A percentile compares a stretch with the other conserved stretches of the same genome.
Evolutionary conservation across 2,888 invertebrate genomes (phyloP).

Genomic region (Protonemura montana): DNA sequence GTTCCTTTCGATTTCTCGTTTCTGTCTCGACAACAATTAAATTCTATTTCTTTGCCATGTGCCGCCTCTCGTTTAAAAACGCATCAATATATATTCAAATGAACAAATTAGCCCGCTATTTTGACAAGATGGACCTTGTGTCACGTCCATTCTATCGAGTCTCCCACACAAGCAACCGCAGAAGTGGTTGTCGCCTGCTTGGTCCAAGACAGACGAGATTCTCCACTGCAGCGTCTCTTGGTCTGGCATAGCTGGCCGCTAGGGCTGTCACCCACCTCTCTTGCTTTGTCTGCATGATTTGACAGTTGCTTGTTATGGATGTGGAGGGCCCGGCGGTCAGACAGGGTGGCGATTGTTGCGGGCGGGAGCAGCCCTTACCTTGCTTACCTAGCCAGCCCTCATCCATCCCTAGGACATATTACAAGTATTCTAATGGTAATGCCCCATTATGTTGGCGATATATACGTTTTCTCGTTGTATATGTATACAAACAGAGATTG

Average conservation of each 20-base stretch:
- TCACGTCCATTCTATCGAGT: not conserved
- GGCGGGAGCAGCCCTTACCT: conserved; percentile 16
- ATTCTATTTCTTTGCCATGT: not conserved
- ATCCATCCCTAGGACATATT: not conserved
- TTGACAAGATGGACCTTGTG: not conserved
- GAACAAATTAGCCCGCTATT: not conserved
- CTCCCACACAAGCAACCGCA: not conserved
- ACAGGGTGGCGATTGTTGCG: conserved; percentile 36
- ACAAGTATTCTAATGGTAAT: conserved; percentile 34
- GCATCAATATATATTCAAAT: not conserved
- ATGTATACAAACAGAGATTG: conserved; percentile 24
- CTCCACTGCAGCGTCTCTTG: not conserved
- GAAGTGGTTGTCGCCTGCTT: not conserved
- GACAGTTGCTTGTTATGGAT: conserved; percentile 18
- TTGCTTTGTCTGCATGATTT: conserved; percentile 16
- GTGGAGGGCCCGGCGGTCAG: conserved; percentile 29
- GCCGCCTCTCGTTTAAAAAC: not conserved
- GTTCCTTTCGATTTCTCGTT: not conserved
- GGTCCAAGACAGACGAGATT: not conserved
- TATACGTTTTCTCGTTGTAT: conserved; percentile 38
- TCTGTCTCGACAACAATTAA: not conserved
- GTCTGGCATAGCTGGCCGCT: not conserved
- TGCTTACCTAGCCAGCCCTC: conserved; percentile 34
- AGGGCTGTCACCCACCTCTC: conserved; percentile 21
- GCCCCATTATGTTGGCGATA: not conserved